These are phyloP conservation scores for Pyrocephalus nanus DNA, from an alignment of 2,797 vertebrate species.

Conservation along the genomic window DNA sequence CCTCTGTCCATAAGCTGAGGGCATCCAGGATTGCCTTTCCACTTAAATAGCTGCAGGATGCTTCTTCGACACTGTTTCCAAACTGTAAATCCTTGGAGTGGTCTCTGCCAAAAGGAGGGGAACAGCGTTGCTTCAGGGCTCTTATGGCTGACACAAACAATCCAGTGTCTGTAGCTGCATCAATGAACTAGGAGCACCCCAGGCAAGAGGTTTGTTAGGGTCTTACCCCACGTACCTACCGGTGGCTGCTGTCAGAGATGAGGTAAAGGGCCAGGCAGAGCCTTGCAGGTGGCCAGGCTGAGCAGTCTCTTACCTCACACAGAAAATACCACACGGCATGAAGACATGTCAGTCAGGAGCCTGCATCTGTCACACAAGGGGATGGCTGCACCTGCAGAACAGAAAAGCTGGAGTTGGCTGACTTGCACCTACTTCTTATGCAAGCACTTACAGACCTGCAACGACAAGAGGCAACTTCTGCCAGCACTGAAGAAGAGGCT, in stretches of 20 bases:
- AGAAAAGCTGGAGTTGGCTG: not conserved
- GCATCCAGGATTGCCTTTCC: not conserved
- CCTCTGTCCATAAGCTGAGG: not conserved
- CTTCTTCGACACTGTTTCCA: not conserved
- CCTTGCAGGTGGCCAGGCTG: not conserved
- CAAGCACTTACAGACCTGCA: accelerated
- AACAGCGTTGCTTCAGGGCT: not conserved
- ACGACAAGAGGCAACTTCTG: not conserved
- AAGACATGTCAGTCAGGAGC: not conserved
- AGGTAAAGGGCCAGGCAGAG: not conserved
- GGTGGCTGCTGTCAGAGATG: not conserved
- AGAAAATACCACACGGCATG: not conserved
- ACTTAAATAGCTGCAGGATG: not conserved
- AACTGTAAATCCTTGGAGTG: too few species aligned
- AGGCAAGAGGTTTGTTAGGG: not conserved
- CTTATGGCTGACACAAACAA: not conserved
- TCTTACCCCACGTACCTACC: not conserved
- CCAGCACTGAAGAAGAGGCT: not conserved
- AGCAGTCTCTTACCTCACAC: not conserved
- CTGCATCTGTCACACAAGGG: not conserved
- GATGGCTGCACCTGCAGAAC: not conserved
- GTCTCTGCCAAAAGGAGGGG: not conserved
- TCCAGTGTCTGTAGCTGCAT: not conserved
- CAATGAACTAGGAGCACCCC: not conserved
- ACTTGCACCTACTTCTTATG: not conserved